Conservation (phyloP, 2,888 invertebrate genomes). For the Taenaris catops region DNA sequence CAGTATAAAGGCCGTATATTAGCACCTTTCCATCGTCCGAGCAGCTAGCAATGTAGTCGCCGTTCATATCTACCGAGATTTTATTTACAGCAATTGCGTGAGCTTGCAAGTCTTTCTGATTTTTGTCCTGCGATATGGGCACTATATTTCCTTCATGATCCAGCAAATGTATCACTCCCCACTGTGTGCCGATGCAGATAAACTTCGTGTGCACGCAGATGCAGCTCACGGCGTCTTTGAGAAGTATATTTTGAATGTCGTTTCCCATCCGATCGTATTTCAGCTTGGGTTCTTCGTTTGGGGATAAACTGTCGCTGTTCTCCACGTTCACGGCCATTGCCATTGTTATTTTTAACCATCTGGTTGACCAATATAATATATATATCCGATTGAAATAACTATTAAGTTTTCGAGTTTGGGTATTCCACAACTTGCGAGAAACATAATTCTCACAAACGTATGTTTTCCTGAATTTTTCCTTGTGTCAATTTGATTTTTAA, state of each 20-base stretch:
- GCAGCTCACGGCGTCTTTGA: conserved; percentile 92
- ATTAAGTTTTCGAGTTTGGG: no score
- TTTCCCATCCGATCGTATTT: conserved; percentile 95
- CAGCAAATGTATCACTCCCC: conserved; percentile 93
- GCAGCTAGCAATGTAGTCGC: conserved; percentile 96
- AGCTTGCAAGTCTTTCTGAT: conserved; percentile 85
- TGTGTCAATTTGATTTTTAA: no score
- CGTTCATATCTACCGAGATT: conserved; percentile 95
- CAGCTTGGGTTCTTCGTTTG: conserved; percentile 89
- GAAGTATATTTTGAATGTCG: conserved; percentile 90
- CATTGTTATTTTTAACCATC: conserved; percentile 33
- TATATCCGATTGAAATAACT: no score
- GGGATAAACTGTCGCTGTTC: conserved; percentile 62
- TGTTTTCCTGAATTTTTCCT: no score
- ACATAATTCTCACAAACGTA: no score
- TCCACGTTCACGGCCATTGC: conserved; percentile 66
- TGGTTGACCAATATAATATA: not conserved
- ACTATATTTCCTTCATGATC: conserved; percentile 95
- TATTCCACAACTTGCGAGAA: no score
- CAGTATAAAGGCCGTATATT: conserved; percentile 92
- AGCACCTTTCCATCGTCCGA: conserved; percentile 94
- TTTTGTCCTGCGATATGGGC: conserved; percentile 74
- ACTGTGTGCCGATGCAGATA: conserved; percentile 94
- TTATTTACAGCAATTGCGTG: conserved; percentile 96
- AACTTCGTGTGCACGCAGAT: conserved; percentile 97